Percentiles rank a stretch among this genome's conserved stretches.
Evolutionary conservation across 2,888 invertebrate species (phyloP).

Genomic region (Oxytorus armatus): DNA sequence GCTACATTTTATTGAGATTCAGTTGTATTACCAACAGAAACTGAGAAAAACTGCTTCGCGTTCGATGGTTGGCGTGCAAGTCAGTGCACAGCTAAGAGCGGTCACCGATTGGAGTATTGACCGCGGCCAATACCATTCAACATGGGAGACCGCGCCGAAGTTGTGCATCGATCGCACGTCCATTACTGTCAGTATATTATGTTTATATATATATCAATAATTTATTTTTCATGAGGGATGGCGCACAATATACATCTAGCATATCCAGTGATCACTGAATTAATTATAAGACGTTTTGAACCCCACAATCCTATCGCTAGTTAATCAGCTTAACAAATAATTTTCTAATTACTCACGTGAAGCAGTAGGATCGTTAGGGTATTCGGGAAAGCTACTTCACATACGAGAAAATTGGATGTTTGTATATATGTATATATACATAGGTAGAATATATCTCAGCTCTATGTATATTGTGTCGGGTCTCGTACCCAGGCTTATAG

Average conservation of each 20-base stretch:
- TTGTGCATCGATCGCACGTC: too few relatives aligned
- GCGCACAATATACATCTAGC: neutral
- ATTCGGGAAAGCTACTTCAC: conserved; percentile 24
- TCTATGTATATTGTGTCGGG: conserved; percentile 8
- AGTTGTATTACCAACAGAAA: too few relatives aligned
- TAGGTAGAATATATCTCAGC: neutral
- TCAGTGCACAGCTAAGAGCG: too few relatives aligned
- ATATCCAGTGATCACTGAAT: neutral
- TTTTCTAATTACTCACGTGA: conserved; percentile 47
- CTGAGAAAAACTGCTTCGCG: too few relatives aligned
- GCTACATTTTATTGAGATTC: too few relatives aligned
- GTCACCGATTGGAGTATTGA: too few relatives aligned
- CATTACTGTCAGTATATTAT: too few relatives aligned
- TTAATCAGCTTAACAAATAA: conserved; percentile 62
- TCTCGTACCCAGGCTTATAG: conserved; percentile 26
- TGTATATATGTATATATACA: conserved; percentile 24
- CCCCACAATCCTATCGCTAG: conserved; percentile 21
- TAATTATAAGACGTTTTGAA: conserved; percentile 8
- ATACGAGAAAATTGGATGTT: conserved; percentile 10
- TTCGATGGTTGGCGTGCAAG: too few relatives aligned
- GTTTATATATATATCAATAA: too few relatives aligned
- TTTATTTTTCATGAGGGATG: neutral
- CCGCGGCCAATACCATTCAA: too few relatives aligned
- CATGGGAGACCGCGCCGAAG: too few relatives aligned
- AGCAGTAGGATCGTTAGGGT: conserved; percentile 1